Evolutionary conservation across 2,888 invertebrate genomes (phyloP), one percentile per base, ranked within the genome.

Genomic region (Spisula solida): DNA sequence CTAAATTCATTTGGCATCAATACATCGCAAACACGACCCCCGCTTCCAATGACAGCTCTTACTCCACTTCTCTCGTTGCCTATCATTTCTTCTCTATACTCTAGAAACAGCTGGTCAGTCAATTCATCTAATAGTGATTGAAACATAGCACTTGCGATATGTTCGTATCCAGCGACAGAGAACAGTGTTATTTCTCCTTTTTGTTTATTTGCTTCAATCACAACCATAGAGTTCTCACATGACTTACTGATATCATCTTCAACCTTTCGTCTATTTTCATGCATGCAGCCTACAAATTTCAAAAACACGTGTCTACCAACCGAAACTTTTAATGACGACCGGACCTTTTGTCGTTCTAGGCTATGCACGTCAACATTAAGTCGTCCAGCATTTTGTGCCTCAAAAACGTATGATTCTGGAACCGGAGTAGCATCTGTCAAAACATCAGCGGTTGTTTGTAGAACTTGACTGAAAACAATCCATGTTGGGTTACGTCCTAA

Each of bases 341-440:
- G 66, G 41, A 95, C 89, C 60, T 88, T 90, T 81, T 90, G 92
- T n/a, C 86, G 86, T 48, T 92, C 88, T n/a, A 93, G 82, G 20
- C 82, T 41, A 14, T 89, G 60, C n/a, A 93, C 41, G 82, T 95
- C 93, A 31, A 94, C 80, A 6, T 86, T 56, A 4, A 94, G 60
- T 18, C 80, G 81, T 6, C 91, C 85, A 41, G 87, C n/a, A 8
- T 41, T 18, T 20, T 92, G n/a, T 25, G 92, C 92, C n/a, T 92
- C 92, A 12, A 85, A 18, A 0, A 95, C 87, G 90, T 92, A 90
- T 20, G 93, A 91, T 56, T 95, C 94, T 8, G 94, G 86, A 1
- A 96, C 93, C 0, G 94, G 92, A 8, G 95, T 95, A 25, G 95
- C 89, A 55, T 94, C 94, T 41, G 94, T 93, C 41, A 95, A 93